A percentile compares a stretch with the other conserved stretches of the same genome.
Evolutionary conservation across 2,797 vertebrate species (phyloP).

Genomic region (Fistularia commersonii): DNA sequence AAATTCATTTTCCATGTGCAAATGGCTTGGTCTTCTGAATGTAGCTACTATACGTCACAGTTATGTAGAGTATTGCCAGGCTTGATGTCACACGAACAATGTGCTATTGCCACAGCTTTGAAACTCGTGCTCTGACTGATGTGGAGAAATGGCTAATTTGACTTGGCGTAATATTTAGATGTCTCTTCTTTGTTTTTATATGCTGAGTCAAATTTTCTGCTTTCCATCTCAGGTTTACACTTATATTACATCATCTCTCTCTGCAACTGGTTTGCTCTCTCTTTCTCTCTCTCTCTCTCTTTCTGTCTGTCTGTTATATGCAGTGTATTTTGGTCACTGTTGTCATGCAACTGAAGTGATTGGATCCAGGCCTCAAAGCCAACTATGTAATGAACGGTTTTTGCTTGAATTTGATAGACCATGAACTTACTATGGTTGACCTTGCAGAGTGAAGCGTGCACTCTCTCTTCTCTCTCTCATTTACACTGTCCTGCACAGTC

Average conservation of each 20-base stretch:
- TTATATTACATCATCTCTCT: slow-evolving; percentile 52
- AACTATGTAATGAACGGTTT: slow-evolving; percentile 46
- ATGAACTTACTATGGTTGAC: slow-evolving; percentile 54
- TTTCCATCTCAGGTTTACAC: slow-evolving; percentile 13
- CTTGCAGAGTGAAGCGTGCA: slow-evolving; percentile 18
- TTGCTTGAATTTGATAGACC: slow-evolving; percentile 47
- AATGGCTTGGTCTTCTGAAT: too few species aligned
- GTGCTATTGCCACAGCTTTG: too few species aligned
- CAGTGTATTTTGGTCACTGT: slow-evolving; percentile 61
- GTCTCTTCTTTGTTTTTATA: slow-evolving; percentile 27
- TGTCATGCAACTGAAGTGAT: slow-evolving; percentile 64
- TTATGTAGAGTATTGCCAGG: too few species aligned
- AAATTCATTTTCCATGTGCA: too few species aligned
- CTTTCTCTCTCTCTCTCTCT: slow-evolving; percentile 20
- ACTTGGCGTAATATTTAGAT: slow-evolving; percentile 9
- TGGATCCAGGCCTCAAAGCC: slow-evolving; percentile 63
- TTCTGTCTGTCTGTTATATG: slow-evolving; percentile 20
- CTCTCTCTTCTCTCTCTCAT: slow-evolving; percentile 4
- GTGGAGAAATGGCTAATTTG: background rate
- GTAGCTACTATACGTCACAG: too few species aligned
- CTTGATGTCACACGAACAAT: too few species aligned
- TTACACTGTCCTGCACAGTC: slow-evolving; percentile 1
- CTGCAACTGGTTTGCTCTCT: slow-evolving; percentile 36
- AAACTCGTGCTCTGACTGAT: too few species aligned
- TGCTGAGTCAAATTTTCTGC: slow-evolving; percentile 23